Conservation (phyloP, 2,797 vertebrate genomes). For the Macroramphosus scolopax region DNA sequence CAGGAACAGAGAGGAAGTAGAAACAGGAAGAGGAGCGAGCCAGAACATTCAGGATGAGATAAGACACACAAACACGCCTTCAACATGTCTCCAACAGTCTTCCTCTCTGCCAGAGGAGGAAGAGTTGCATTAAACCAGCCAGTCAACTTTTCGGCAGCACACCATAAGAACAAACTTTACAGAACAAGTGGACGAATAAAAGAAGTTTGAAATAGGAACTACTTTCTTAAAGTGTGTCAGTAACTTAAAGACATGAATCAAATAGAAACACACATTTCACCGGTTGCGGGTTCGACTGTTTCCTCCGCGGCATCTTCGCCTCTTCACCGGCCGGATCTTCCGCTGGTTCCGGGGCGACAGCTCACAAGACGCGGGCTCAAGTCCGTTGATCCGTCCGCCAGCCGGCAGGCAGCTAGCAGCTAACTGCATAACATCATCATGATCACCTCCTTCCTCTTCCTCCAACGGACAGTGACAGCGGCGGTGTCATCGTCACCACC, state of each 20-base stretch:
- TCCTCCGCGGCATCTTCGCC: conserved; percentile 85
- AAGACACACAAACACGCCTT: conserved; percentile 1
- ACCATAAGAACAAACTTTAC: too few relatives aligned
- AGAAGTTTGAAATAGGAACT: too few relatives aligned
- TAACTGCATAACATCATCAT: conserved; percentile 58
- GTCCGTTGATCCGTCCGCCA: conserved; percentile 42
- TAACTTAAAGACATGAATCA: too few relatives aligned
- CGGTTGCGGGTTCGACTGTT: conserved; percentile 89
- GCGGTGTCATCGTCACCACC: conserved; percentile 32
- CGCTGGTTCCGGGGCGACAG: conserved; percentile 1
- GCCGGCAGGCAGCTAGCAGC: conserved; percentile 41
- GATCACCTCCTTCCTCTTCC: conserved; percentile 75
- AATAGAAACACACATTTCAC: conserved; percentile 84
- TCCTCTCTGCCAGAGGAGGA: too few relatives aligned
- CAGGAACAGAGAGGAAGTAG: conserved; percentile 52
- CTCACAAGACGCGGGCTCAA: conserved; percentile 1
- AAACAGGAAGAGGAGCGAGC: conserved; percentile 44
- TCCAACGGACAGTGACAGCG: conserved; percentile 52
- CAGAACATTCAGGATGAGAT: conserved; percentile 59
- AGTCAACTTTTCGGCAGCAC: too few relatives aligned
- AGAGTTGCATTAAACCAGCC: too few relatives aligned
- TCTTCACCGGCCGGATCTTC: conserved; percentile 23
- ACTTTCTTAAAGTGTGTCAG: too few relatives aligned
- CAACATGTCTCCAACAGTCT: too few relatives aligned
- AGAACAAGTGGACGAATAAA: too few relatives aligned